These are phyloP conservation scores for Apostichopus parvimensis DNA, from an alignment of 35 echinoderm and acorn worm genomes.

Conservation along the genomic window DNA sequence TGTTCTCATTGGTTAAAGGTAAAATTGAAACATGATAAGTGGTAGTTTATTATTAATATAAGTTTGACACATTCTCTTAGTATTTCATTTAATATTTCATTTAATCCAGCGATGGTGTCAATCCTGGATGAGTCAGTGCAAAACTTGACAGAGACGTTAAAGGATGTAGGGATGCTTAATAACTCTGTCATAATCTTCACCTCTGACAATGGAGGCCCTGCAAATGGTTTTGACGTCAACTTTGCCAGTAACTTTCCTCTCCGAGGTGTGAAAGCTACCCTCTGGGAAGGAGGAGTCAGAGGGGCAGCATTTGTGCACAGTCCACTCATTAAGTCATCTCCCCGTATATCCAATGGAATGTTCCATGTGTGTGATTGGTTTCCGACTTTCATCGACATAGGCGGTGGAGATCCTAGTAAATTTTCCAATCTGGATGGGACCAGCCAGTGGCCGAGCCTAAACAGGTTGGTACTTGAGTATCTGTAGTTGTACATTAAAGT, in stretches of 20 bases:
- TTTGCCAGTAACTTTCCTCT: conserved; percentile 89
- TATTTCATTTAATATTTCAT: not conserved
- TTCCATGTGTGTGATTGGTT: conserved; percentile 81
- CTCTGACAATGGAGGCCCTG: conserved; percentile 94
- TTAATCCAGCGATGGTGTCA: conserved; percentile 83
- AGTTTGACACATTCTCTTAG: too few relatives aligned
- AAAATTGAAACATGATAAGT: too few relatives aligned
- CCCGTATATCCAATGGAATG: conserved; percentile 72
- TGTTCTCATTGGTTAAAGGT: too few relatives aligned
- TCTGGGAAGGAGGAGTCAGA: conserved; percentile 93
- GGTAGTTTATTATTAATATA: too few relatives aligned
- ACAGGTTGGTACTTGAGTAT: conserved; percentile 51
- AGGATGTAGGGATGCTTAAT: conserved; percentile 66
- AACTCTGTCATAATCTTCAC: conserved; percentile 91
- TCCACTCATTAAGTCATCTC: conserved; percentile 70
- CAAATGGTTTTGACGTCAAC: conserved; percentile 82
- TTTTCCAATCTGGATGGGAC: conserved; percentile 73
- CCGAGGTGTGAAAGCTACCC: conserved; percentile 81
- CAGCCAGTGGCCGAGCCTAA: conserved; percentile 71
- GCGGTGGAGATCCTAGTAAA: conserved; percentile 67
- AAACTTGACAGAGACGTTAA: conserved; percentile 70
- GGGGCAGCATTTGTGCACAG: conserved; percentile 74
- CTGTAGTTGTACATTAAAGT: too few relatives aligned
- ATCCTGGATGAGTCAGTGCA: conserved; percentile 83
- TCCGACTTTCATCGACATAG: conserved; percentile 76